Conservation (phyloP, 2,888 invertebrate species). For the Acleris holmiana region DNA sequence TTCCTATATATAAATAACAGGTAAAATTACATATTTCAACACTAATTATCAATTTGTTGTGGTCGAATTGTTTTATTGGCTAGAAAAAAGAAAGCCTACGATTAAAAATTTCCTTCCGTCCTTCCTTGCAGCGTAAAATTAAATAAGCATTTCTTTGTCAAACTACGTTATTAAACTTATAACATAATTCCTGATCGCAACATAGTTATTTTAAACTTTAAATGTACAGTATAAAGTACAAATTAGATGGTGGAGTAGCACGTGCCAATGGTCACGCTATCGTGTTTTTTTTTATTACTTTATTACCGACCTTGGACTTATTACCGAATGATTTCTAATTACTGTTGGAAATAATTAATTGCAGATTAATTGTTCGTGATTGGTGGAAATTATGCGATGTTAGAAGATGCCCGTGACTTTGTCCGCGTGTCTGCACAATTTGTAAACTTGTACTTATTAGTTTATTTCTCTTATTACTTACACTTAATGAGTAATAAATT, state of each 20-base stretch:
- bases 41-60: no score
- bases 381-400: constrained; percentile 7
- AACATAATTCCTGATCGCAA: not conserved
- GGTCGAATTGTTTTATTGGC: no score
- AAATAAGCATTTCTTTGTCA: no score
- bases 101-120: no score
- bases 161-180: no score
- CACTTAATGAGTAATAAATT: no score
- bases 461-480: no score
- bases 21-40: no score
- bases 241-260: constrained; percentile 25
- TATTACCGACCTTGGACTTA: constrained; percentile 71
- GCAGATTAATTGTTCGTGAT: constrained; percentile 14
- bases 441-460: not conserved
- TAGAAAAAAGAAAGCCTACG: no score
- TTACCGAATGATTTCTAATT: constrained; percentile 62
- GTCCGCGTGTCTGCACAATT: not conserved
- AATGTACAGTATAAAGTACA: constrained; percentile 4
- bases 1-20: no score
- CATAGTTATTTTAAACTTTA: constrained; percentile 14
- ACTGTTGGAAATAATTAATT: constrained; percentile 34
- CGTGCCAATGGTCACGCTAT: constrained; percentile 28
- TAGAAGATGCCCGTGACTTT: no score
- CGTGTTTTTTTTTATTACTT: constrained; percentile 52
- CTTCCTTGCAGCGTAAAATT: no score